Evolutionary conservation across 1,140 invertebrate genomes (phyloP).

Genomic region (Bombus polaris): DNA sequence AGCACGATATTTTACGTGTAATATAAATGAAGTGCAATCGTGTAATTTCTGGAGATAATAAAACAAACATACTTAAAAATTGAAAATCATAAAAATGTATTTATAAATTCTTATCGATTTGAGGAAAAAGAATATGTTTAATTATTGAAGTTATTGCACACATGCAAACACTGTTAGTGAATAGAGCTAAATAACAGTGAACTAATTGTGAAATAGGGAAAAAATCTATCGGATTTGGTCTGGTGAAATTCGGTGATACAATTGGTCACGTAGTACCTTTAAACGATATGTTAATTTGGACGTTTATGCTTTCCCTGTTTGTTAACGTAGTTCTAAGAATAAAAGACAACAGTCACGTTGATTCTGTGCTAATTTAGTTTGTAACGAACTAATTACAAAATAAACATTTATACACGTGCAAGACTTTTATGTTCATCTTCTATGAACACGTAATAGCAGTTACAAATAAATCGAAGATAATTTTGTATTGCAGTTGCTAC

Average conservation of each 20-base stretch:
- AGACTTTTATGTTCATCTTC: neutral
- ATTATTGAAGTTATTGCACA: neutral
- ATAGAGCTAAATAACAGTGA: neutral
- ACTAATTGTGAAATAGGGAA: neutral
- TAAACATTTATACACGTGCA: neutral
- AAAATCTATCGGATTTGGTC: neutral
- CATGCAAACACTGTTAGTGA: neutral
- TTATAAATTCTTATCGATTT: neutral
- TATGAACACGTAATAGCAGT: neutral
- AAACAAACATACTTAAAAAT: neutral
- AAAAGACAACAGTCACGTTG: slow-evolving; percentile 3
- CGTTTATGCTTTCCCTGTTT: neutral
- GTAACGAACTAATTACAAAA: neutral
- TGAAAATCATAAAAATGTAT: neutral
- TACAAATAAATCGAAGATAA: neutral
- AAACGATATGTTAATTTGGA: neutral
- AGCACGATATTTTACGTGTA: neutral
- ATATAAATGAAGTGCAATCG: neutral
- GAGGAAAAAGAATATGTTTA: neutral
- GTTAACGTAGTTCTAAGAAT: slow-evolving; percentile 24
- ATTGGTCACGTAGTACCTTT: neutral
- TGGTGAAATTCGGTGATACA: neutral
- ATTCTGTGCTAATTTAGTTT: neutral
- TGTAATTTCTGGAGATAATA: neutral
- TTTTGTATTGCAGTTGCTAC: neutral